A percentile compares a stretch with the other conserved stretches of the same genome.
phyloP scores from a whole-genome alignment of 2,797 vertebrate species.

The Hirundo rustica region DNA sequence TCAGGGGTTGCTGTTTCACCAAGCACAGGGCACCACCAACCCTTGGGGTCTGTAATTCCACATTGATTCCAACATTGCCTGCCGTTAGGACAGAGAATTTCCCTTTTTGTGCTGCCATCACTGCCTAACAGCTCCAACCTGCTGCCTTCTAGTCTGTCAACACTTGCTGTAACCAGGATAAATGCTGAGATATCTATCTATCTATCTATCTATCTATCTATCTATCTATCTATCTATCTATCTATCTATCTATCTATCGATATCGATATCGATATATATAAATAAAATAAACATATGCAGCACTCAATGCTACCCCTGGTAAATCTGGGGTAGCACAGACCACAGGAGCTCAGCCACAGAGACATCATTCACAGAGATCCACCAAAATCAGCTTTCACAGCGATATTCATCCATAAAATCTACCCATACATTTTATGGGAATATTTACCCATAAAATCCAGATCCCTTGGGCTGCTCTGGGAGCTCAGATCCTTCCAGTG shows the following conservation, averaged over 20 bases:
- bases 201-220: no score
- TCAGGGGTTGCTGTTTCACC: neutral
- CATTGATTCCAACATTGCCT: neutral
- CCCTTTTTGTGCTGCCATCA: neutral
- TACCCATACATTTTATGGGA: no score
- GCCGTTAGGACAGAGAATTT: neutral
- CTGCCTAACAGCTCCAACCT: neutral
- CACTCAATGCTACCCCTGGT: neutral
- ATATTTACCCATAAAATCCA: neutral
- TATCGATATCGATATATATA: no score
- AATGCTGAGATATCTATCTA: no score
- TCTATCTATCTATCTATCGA: no score
- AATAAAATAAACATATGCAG: neutral
- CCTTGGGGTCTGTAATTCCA: neutral
- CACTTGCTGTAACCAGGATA: neutral
- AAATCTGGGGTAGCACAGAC: neutral
- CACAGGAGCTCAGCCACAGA: neutral
- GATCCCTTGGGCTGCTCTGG: neutral
- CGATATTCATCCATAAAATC: neutral
- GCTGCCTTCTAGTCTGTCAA: neutral
- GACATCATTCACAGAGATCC: neutral
- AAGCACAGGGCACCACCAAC: neutral
- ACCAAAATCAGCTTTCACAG: neutral
- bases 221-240: no score
- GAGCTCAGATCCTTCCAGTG: neutral